Base-by-base conservation (phyloP, 2,888 invertebrate species). In the Strigamia transsilvanica region DNA sequence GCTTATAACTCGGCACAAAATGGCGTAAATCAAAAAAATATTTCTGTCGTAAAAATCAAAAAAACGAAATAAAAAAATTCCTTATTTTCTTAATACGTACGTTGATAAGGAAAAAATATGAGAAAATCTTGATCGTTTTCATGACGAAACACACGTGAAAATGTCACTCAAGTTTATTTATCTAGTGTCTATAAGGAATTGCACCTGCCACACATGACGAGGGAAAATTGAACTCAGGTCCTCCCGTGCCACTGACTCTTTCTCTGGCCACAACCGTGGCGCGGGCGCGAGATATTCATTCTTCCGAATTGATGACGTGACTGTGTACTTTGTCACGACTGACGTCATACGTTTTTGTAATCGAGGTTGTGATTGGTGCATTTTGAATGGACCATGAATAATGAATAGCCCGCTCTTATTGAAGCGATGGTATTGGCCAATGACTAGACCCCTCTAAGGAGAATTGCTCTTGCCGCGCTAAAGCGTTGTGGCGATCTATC, bases 401-500 rank as follows among this genome's bases (percentile, higher is more conserved):
- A 80, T 80, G 80, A 80, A 80, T 21, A 80, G 38, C 80, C 80
- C 80, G 80, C 80, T 46, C 46, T 51, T 42, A 21, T 80, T 42
- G 51, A 34, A 32, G 21, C 80, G 23, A 7, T 51, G 46, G 42
- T 46, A 80, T 81, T 66, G 81, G 61, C 66, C 81, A 81, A 81
- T 81, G 32, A 42, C 23, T 32, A 81, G 81, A 81, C 81, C 81
- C 81, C 81, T 81, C 81, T 81, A 81, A 81, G 81, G 81, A 81
- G 81, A 66, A 66, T 66, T 81, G 61, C 66, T 66, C 34, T 61
- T 66, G 66, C 66, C 81, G 81, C 81, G 66, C 66, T 23, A 66
- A 81, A 23, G 66, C 66, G 61, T 81, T 81, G 81, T 81, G 81
- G 81, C 61, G 81, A 81, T 81, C 66, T 42, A 21, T 42, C 46